Conservation (phyloP, 2,113 vertebrate species). For the Siphamia tubifer region DNA sequence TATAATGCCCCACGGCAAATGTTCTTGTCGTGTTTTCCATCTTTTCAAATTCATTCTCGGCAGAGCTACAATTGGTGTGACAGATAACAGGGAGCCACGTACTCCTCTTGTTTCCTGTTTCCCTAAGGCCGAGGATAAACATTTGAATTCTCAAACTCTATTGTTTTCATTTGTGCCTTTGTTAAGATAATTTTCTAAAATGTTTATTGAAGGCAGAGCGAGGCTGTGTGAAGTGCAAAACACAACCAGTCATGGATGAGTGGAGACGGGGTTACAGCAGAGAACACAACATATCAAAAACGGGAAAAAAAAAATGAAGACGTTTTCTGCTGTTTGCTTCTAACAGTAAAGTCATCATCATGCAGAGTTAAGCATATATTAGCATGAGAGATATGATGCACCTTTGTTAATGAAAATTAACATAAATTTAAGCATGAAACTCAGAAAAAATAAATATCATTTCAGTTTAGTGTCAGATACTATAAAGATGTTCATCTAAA, state of each 20-base stretch:
- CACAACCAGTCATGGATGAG: not conserved
- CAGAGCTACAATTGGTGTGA: slow-evolving; percentile 7
- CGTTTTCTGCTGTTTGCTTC: not conserved
- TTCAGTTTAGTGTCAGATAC: no score
- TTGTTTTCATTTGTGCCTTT: slow-evolving; percentile 10
- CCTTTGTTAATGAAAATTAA: no score
- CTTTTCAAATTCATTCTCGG: slow-evolving; percentile 3
- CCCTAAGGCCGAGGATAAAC: not conserved
- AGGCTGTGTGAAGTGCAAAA: not conserved
- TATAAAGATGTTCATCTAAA: no score
- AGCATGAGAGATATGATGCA: not conserved
- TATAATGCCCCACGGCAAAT: slow-evolving; percentile 1
- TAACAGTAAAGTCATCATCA: not conserved
- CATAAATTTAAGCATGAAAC: no score
- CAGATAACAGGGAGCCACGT: slow-evolving; percentile 8
- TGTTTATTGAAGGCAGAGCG: not conserved
- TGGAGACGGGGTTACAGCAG: not conserved
- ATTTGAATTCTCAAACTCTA: slow-evolving; percentile 9
- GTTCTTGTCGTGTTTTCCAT: slow-evolving; percentile 17
- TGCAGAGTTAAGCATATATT: not conserved
- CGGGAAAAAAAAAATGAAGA: not conserved
- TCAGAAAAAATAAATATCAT: no score
- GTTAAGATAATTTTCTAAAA: slow-evolving; percentile 3
- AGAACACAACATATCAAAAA: no score
- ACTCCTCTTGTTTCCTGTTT: not conserved